Evolutionary conservation across 2,113 vertebrate genomes (phyloP).

Genomic region (Apistogramma diplotaenia): DNA sequence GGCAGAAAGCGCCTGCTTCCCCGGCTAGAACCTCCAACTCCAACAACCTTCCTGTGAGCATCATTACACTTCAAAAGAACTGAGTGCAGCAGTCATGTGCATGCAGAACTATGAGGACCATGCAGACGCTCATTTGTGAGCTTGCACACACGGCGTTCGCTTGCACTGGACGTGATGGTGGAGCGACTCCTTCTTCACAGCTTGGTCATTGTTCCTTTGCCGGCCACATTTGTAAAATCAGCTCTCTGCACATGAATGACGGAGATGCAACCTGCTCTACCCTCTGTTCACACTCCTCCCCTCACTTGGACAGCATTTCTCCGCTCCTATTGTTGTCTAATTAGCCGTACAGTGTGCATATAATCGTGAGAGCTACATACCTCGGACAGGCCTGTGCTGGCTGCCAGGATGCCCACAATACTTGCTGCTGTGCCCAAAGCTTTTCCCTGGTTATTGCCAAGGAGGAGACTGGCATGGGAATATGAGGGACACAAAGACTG

Average conservation of each 20-base stretch:
- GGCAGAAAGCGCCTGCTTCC: accelerated
- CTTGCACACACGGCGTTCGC: neutral
- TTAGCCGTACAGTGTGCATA: conserved; percentile 44
- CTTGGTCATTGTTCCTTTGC: conserved; percentile 35
- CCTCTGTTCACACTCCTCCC: conserved; percentile 19
- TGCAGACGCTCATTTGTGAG: neutral
- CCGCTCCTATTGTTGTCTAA: conserved; percentile 54
- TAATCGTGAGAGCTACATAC: conserved; percentile 24
- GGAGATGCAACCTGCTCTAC: conserved; percentile 18
- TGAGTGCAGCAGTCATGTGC: neutral
- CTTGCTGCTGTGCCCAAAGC: conserved; percentile 27
- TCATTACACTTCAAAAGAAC: neutral
- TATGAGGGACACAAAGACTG: conserved; percentile 31
- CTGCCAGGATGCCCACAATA: conserved; percentile 54
- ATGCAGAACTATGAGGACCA: neutral
- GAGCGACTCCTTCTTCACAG: conserved; percentile 9
- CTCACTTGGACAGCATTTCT: neutral
- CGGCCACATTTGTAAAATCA: neutral
- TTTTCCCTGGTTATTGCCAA: conserved; percentile 20
- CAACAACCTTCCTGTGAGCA: accelerated
- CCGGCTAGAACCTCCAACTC: neutral
- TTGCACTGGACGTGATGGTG: neutral
- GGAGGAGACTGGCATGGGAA: conserved; percentile 42
- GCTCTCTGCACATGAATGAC: neutral
- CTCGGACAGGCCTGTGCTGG: conserved; percentile 18